These are phyloP conservation scores for Gymnorhina tibicen DNA, from an alignment of 2,113 vertebrate genomes.

Conservation along the genomic window DNA sequence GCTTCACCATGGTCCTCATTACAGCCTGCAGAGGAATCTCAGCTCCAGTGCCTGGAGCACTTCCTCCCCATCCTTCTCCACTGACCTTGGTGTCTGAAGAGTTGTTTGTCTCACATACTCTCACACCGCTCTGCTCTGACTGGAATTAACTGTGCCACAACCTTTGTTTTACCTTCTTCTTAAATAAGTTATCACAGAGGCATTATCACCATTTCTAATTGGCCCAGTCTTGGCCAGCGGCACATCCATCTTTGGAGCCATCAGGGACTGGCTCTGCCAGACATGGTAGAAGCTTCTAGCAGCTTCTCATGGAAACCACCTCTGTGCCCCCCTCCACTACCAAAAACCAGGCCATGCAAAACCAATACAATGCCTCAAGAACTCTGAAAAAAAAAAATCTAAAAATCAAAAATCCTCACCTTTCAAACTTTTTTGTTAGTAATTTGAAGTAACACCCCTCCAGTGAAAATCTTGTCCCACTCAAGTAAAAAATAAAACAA, in stretches of 20 bases:
- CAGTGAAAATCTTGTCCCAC: background rate
- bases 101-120: background rate
- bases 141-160: background rate
- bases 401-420: background rate
- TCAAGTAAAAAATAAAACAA: background rate
- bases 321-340: background rate
- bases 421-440: background rate
- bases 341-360: background rate
- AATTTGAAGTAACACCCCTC: background rate
- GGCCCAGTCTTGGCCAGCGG: background rate
- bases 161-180: background rate
- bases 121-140: background rate
- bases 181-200: background rate
- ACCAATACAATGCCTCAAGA: background rate
- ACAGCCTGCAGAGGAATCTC: background rate
- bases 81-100: background rate
- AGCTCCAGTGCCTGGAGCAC: background rate
- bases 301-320: background rate
- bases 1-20: background rate
- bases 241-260: background rate
- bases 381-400: background rate
- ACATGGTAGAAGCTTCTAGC: background rate
- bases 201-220: background rate
- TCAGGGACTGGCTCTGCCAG: background rate
- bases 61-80: background rate